phyloP scores from a whole-genome alignment of 2,888 invertebrate species.

The Belgica antarctica region DNA sequence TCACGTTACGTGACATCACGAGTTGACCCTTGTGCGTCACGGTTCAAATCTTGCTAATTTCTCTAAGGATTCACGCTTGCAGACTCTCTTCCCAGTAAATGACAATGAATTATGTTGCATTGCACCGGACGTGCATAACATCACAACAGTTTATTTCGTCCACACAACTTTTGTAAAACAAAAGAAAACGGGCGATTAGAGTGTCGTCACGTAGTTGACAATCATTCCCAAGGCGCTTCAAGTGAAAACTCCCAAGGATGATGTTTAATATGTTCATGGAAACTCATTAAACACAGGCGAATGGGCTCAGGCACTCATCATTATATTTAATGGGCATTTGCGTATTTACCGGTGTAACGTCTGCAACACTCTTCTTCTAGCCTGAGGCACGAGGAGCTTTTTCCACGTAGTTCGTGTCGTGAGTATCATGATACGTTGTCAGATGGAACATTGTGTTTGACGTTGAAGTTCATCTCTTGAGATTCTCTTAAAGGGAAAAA shows the following conservation, averaged over 20 bases:
- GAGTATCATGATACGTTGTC: conserved; percentile 10
- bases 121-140: no score
- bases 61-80: no score
- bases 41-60: no score
- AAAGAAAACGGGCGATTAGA: no score
- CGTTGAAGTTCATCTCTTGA: background rate
- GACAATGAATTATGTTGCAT: no score
- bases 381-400: conserved; percentile 12
- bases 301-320: conserved; percentile 38
- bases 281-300: conserved; percentile 11
- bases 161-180: no score
- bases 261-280: background rate
- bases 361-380: conserved; percentile 2
- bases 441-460: background rate
- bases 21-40: no score
- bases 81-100: no score
- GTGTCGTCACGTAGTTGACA: no score
- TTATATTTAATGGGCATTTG: conserved; percentile 23
- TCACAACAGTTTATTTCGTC: no score
- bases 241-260: background rate
- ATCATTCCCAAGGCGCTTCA: no score
- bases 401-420: background rate
- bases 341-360: background rate
- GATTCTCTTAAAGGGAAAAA: background rate
- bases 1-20: no score